phyloP scores from a whole-genome alignment of 2,888 invertebrate genomes.

The Caprella mutica region DNA sequence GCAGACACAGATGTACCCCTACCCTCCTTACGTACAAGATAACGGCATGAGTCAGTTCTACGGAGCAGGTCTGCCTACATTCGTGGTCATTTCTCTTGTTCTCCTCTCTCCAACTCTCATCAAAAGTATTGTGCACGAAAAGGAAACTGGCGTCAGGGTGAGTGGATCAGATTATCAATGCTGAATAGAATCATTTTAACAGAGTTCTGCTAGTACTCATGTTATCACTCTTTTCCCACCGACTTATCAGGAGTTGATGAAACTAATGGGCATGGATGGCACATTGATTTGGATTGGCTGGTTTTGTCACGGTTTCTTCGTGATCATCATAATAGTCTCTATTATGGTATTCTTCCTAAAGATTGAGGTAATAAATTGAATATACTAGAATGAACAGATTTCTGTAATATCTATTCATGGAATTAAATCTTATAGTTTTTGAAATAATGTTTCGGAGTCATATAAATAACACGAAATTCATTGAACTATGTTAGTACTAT shows the following conservation, averaged over 20 bases:
- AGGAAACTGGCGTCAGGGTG: constrained; percentile 31
- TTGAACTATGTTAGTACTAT: background rate
- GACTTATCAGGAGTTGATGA: constrained; percentile 16
- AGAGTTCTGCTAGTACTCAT: background rate
- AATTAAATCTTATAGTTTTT: background rate
- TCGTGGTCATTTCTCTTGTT: constrained; percentile 20
- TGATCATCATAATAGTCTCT: constrained; percentile 13
- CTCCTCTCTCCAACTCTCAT: constrained; percentile 27
- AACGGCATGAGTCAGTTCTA: constrained; percentile 22
- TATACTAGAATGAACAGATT: background rate
- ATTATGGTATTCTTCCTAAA: constrained; percentile 23
- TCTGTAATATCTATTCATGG: background rate
- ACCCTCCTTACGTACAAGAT: constrained; percentile 27
- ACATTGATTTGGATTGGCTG: constrained; percentile 27
- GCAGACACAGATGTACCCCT: constrained; percentile 24
- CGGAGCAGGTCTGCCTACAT: constrained; percentile 18
- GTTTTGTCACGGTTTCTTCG: constrained; percentile 23
- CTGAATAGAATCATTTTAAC: background rate
- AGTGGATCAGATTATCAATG: constrained; percentile 3
- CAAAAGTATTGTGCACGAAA: constrained; percentile 29
- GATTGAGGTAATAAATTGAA: background rate
- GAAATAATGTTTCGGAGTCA: background rate
- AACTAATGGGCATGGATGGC: constrained; percentile 23
- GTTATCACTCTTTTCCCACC: background rate
- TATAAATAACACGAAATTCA: background rate